These are phyloP conservation scores for Oceanites oceanicus DNA, from an alignment of 2,113 vertebrate species.

Conservation along the genomic window DNA sequence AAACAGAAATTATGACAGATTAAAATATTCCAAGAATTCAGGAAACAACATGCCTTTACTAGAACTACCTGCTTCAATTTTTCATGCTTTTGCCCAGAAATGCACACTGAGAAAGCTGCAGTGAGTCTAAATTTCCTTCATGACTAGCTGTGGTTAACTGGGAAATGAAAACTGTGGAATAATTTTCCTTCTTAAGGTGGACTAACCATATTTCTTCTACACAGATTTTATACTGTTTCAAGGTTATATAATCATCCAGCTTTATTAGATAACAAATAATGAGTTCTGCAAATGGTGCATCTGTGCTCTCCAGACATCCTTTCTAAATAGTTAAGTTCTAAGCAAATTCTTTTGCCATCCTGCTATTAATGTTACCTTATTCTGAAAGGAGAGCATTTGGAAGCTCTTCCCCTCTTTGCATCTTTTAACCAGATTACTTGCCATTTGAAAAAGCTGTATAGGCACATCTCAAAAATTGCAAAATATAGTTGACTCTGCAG, in stretches of 20 bases:
- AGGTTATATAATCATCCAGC: background rate
- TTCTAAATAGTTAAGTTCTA: background rate
- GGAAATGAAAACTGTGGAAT: background rate
- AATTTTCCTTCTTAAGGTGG: background rate
- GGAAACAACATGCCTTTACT: background rate
- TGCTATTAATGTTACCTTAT: background rate
- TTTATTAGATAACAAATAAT: background rate
- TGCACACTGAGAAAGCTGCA: background rate
- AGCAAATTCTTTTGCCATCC: background rate
- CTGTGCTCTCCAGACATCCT: background rate
- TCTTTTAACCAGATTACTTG: background rate
- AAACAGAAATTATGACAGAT: background rate
- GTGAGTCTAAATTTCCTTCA: background rate
- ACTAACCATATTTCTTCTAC: background rate
- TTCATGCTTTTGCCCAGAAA: background rate
- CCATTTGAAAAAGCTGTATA: background rate
- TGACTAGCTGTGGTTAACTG: background rate
- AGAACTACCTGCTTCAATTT: background rate
- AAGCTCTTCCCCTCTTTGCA: background rate
- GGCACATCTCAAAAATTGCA: background rate
- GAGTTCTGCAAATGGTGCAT: background rate
- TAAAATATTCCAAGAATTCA: background rate
- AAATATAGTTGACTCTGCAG: background rate
- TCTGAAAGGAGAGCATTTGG: background rate
- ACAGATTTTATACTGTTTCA: background rate